Percentiles rank a stretch among this genome's conserved stretches.
Conservation (phyloP, 2,113 vertebrate genomes). For the Petrocephalus zakoni region DNA sequence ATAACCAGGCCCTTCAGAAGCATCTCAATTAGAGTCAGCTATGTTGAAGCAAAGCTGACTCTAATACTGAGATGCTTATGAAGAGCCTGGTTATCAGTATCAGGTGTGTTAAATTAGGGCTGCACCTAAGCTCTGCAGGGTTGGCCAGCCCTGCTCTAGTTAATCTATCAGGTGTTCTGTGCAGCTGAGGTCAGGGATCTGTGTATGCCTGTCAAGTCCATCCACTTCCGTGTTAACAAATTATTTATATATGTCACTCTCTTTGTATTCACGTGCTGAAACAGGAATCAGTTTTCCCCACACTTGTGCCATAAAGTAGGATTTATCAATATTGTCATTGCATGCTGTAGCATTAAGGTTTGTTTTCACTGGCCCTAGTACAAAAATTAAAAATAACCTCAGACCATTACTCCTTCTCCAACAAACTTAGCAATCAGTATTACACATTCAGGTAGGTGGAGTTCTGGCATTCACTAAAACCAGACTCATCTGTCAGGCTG, state of each 20-base stretch:
- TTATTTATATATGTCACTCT: neutral
- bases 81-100: too few species aligned
- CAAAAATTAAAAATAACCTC: neutral
- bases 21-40: too few species aligned
- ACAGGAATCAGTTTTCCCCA: neutral
- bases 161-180: neutral
- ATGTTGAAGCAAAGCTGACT: too few species aligned
- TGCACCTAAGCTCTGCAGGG: too few species aligned
- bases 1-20: too few species aligned
- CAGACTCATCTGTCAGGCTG: neutral
- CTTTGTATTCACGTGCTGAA: neutral
- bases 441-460: neutral
- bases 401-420: neutral
- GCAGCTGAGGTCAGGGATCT: neutral
- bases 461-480: neutral
- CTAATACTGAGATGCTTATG: too few species aligned
- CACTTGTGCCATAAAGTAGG: too few species aligned
- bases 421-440: neutral
- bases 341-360: too few species aligned
- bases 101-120: too few species aligned
- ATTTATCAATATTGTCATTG: too few species aligned
- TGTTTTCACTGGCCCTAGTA: neutral
- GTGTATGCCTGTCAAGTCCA: neutral
- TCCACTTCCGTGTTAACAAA: neutral
- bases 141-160: too few species aligned